Evolutionary conservation across 1,140 invertebrate species (phyloP).

Genomic region (Aphelinus certus): DNA sequence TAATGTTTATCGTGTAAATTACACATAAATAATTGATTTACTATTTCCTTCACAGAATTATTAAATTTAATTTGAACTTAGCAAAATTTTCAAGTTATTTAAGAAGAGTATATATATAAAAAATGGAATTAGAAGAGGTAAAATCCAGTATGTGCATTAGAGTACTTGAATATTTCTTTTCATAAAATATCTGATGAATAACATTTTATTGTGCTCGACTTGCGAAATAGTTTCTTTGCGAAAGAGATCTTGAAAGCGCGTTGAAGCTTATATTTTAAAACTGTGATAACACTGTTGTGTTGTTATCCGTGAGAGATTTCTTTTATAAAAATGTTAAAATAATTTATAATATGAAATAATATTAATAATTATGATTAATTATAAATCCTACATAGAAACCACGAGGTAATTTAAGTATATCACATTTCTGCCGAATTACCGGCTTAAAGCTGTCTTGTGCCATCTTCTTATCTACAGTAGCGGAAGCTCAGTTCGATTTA

Average conservation of each 20-base stretch:
- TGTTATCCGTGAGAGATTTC: conserved; percentile 15
- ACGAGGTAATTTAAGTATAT: conserved; percentile 27
- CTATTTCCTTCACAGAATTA: no score
- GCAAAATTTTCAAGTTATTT: no score
- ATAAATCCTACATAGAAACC: conserved; percentile 14
- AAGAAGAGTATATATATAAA: no score
- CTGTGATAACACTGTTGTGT: conserved; percentile 8
- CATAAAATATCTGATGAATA: no score
- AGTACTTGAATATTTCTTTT: no score
- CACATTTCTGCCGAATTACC: conserved; percentile 14
- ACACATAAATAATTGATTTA: no score
- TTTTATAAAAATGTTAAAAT: conserved; percentile 1
- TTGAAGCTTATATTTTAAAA: conserved; percentile 1
- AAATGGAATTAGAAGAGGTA: no score
- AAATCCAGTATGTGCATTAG: no score
- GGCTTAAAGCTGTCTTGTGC: conserved; percentile 10
- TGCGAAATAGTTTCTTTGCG: conserved; percentile 2
- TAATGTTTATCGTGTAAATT: no score
- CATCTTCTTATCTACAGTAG: conserved; percentile 18
- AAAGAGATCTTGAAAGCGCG: conserved; percentile 15
- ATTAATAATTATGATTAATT: conserved; percentile 2
- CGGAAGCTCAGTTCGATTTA: conserved; percentile 15
- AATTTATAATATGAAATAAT: background rate
- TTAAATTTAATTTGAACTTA: no score
- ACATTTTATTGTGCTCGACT: conserved; percentile 1